Percentiles rank a stretch among this genome's conserved stretches.
Evolutionary conservation across 2,888 invertebrate genomes (phyloP).

Genomic region (Dryobota labecula): DNA sequence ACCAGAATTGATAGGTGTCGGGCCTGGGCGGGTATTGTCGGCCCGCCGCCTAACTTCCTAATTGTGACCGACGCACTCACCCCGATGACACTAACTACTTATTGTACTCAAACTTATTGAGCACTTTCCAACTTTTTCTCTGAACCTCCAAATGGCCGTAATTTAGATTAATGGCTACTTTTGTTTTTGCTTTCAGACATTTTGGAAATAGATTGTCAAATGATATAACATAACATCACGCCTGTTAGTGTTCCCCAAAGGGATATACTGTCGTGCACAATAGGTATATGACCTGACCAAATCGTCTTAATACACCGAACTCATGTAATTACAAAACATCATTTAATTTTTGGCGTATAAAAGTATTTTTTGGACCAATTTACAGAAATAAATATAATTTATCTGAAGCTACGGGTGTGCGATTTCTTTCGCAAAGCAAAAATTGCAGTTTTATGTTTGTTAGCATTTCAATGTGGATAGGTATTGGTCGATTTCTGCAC

Average conservation of each 20-base stretch:
- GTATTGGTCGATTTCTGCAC: background rate
- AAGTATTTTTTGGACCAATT: too few relatives aligned
- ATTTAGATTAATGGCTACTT: conserved; percentile 49
- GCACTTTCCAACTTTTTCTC: conserved; percentile 45
- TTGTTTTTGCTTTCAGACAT: conserved; percentile 35
- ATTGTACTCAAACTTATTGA: conserved; percentile 57
- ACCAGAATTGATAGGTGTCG: conserved; percentile 61
- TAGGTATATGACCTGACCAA: too few relatives aligned
- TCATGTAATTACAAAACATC: too few relatives aligned
- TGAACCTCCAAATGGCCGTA: conserved; percentile 21
- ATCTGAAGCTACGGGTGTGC: too few relatives aligned
- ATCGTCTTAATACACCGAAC: too few relatives aligned
- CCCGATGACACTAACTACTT: conserved; percentile 54
- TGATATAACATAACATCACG: background rate
- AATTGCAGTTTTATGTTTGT: too few relatives aligned
- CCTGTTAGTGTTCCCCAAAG: background rate
- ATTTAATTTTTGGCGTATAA: too few relatives aligned
- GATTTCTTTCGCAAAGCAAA: background rate
- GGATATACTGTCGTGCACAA: rapidly evolving
- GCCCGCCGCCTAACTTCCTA: conserved; percentile 47
- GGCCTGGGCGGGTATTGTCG: conserved; percentile 30
- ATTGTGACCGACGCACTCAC: conserved; percentile 59
- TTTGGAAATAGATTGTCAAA: conserved; percentile 20
- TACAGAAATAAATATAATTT: too few relatives aligned
- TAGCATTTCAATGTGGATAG: too few relatives aligned